Evolutionary conservation across 2,797 vertebrate species (phyloP), one percentile per base, ranked within the genome.

Genomic region (Myotis pilosus): DNA sequence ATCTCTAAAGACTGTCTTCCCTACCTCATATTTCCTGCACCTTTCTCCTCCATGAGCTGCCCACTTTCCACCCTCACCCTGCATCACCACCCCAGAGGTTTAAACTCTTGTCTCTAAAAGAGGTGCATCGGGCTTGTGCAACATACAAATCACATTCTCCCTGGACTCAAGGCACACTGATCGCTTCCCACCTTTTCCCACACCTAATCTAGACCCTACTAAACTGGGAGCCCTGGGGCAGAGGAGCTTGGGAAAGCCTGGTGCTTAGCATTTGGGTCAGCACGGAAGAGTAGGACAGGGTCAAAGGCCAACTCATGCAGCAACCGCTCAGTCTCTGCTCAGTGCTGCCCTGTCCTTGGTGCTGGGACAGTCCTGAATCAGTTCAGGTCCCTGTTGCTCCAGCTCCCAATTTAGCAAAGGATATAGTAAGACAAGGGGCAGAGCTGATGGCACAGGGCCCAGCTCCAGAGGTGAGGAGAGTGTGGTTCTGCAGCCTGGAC

Each of bases 281-380:
- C 28, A 72, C 64, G 47, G 60, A 36, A 86, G 49, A 95, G 72
- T 22, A 81, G 57, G 30, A 60, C 53, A 82, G 47, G 80, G 25
- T 83, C 72, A 87, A 85, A 66, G 23, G 51, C 80, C 84, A 69
- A 51, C 51, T 89, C 76, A 60, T 17, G 20, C 12, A 5, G 13
- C 62, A 66, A 19, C 64, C 66, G 62, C 2, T 4, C n/a, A 57
- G 57, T 60, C 30, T 71, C 62, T 25, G 20, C 17, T 86, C 36
- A 28, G 23, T 55, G 81, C 81, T 90, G 87, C 93, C 94, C 96
- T 96, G 94, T 95, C 91, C 89, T 85, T 96, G 94, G 92, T 96
- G 87, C 96, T 96, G 69, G 87, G 51, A 89, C n/a, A 79, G 44
- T 60, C 28, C 41, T 4, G 13, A 80, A 83, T 64, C 38, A 49